These are phyloP conservation scores for Sternarchorhynchus goeldii DNA, from an alignment of 2,797 vertebrate species.

Conservation along the genomic window DNA sequence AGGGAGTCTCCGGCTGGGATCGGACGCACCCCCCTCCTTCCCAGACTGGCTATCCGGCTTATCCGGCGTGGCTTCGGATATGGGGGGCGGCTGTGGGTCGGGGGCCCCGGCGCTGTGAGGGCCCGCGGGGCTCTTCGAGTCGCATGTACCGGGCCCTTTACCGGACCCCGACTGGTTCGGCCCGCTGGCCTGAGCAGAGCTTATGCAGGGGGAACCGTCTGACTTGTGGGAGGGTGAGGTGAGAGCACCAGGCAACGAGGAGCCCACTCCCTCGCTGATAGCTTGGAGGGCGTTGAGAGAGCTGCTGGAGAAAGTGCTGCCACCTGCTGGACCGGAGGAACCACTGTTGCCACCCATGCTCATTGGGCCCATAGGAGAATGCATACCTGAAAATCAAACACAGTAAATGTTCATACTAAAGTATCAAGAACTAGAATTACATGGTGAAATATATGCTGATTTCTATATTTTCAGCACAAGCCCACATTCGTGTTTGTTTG, in stretches of 20 bases:
- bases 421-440: too few relatives aligned
- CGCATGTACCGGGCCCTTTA: slow-evolving; percentile 72
- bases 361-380: slow-evolving; percentile 89
- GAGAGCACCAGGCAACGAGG: slow-evolving; percentile 87
- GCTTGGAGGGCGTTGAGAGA: slow-evolving; percentile 97
- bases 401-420: background rate
- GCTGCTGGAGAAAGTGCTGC: slow-evolving; percentile 90
- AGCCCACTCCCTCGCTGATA: slow-evolving; percentile 97
- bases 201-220: slow-evolving; percentile 90
- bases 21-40: slow-evolving; percentile 78
- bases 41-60: slow-evolving; percentile 84
- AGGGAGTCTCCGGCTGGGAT: slow-evolving; percentile 76
- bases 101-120: slow-evolving; percentile 72
- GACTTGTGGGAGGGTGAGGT: slow-evolving; percentile 88
- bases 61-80: slow-evolving; percentile 83
- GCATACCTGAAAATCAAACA: slow-evolving; percentile 77
- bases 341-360: slow-evolving; percentile 76
- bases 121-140: slow-evolving; percentile 87
- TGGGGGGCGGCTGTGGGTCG: slow-evolving; percentile 75
- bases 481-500: too few relatives aligned
- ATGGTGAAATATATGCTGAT: too few relatives aligned
- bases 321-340: slow-evolving; percentile 67
- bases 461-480: too few relatives aligned
- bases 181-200: slow-evolving; percentile 78
- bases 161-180: slow-evolving; percentile 54